Base-by-base conservation (phyloP, 2,888 invertebrate genomes). In the Eugnorisma glareosa region DNA sequence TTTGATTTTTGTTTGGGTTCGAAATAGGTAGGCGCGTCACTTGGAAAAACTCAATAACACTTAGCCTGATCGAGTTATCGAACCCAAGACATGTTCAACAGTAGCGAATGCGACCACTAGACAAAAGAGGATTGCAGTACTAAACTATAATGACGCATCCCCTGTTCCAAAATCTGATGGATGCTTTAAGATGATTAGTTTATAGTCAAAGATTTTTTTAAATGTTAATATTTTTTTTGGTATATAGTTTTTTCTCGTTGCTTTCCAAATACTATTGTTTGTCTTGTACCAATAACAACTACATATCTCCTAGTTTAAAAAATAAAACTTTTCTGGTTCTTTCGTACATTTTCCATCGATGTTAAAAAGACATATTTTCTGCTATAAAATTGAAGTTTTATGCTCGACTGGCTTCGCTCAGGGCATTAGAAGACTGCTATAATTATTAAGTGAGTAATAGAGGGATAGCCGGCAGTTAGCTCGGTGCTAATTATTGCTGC, bases 361-460 rank as follows among this genome's bases (percentile, higher is more conserved):
- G 35, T 71, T 71, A 40, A 21, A 79, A 45, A 7, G 0, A 24
- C 21, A 28, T 57, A 40, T n/a, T 40, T 28, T 28, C 18, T 28
- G 5, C 0, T 35, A 24, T 13, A 45, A 64, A 82, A 51, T 35
- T 51, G 11, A 35, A 59, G 13, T 31, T 24, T 37, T 28, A 51
- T 37, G 31, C 15, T 76, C 48, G 31, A 67, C 24, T 75, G 40
- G 28, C 21, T 24, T 48, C 35, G 24, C 40, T 48, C 31, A 64
- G 45, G 35, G 45, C 24, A 64, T 35, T 37, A 48, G 82, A 66
- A 51, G 31, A 48, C n/a, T 59, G 67, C 45, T 64, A 63, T 71
- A 54, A 81, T 83, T 67, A 67, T 67, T 37, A 70, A 81, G 54
- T 67, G 13, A 35, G 24, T 77, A 63, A 77, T 57, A 54, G 64